Conservation (phyloP, 2,797 vertebrate genomes). For the Nannoperca obscura region DNA sequence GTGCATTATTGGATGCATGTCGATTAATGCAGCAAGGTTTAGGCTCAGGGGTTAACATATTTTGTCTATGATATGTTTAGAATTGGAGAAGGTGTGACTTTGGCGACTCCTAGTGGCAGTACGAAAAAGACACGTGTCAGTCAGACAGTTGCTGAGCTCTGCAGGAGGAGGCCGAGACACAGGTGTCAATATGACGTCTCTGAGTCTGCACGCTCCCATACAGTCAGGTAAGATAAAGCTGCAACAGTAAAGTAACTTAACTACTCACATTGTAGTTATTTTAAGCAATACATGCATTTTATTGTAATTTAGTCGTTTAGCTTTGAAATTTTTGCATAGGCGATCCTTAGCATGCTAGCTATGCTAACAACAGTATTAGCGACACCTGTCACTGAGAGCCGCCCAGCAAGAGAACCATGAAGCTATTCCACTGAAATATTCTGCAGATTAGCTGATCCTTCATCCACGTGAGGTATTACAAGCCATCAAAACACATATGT, state of each 20-base stretch:
- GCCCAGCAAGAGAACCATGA: neutral
- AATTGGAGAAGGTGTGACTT: neutral
- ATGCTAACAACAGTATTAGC: neutral
- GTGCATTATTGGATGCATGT: neutral
- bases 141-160: neutral
- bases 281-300: neutral
- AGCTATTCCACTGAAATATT: neutral
- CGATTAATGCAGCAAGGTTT: neutral
- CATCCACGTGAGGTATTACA: neutral
- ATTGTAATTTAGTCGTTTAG: neutral
- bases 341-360: neutral
- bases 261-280: neutral
- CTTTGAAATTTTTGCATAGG: neutral
- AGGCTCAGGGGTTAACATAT: too few species aligned
- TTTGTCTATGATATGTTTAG: too few species aligned
- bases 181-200: fast-evolving
- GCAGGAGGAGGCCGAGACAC: neutral
- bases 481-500: neutral
- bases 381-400: neutral
- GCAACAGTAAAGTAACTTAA: neutral
- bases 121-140: neutral
- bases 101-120: neutral
- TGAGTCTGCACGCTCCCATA: neutral
- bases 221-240: conserved; percentile 4
- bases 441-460: neutral